Percentiles rank a stretch among this genome's conserved stretches.
These are phyloP conservation scores for Aplochiton taeniatus DNA, from an alignment of 2,797 vertebrate genomes.

Conservation along the genomic window DNA sequence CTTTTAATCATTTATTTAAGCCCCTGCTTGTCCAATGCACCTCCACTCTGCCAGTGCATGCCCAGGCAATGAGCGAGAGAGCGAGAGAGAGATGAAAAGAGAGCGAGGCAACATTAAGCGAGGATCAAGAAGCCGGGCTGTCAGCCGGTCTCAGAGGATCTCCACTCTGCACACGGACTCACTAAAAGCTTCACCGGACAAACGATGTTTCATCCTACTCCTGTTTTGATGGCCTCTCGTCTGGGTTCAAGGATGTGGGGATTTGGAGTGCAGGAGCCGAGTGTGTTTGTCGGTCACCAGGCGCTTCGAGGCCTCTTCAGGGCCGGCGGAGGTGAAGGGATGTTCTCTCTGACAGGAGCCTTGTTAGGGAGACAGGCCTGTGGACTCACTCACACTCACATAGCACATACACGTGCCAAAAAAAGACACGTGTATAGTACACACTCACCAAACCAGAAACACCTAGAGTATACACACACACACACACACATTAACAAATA, in stretches of 20 bases:
- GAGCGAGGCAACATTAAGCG: slow-evolving; percentile 21
- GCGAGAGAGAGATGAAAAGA: neutral
- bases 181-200: slow-evolving; percentile 27
- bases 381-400: no score
- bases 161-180: slow-evolving; percentile 10
- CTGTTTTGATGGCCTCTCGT: slow-evolving; percentile 26
- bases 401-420: no score
- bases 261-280: slow-evolving; percentile 2
- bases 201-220: slow-evolving; percentile 27
- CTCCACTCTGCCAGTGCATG: neutral
- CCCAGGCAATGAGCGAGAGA: neutral
- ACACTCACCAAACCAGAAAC: neutral
- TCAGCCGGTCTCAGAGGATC: slow-evolving; percentile 35
- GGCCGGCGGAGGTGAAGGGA: slow-evolving; percentile 9
- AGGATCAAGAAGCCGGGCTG: slow-evolving; percentile 47
- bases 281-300: no score
- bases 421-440: neutral
- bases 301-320: no score
- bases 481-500: slow-evolving; percentile 1
- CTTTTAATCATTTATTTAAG: slow-evolving; percentile 20
- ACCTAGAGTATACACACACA: neutral
- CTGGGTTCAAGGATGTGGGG: slow-evolving; percentile 14
- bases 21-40: neutral
- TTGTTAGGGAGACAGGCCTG: no score
- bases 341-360: slow-evolving; percentile 17